A percentile compares a stretch with the other conserved stretches of the same genome.
Conservation (phyloP, 2,888 invertebrate genomes). For the Pseudococcus longispinus region DNA sequence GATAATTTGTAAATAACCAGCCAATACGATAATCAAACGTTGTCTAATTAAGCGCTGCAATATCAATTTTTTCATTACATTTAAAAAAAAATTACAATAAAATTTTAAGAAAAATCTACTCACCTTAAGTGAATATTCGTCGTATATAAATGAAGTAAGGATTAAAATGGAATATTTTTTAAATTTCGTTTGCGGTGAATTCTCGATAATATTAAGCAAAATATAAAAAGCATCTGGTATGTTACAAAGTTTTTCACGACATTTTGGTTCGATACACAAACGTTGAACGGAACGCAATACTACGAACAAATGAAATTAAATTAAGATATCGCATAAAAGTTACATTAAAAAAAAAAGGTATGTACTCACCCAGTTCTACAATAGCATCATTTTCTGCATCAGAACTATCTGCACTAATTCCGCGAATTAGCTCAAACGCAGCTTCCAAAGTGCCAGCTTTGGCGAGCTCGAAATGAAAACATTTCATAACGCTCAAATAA, state of each 20-base stretch:
- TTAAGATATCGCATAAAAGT: background rate
- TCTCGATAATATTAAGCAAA: conserved; percentile 40
- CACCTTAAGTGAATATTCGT: conserved; percentile 21
- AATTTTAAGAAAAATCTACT: background rate
- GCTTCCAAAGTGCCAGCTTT: conserved; percentile 46
- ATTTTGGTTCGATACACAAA: conserved; percentile 36
- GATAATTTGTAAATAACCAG: conserved; percentile 45
- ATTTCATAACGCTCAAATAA: conserved; percentile 25
- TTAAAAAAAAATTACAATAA: background rate
- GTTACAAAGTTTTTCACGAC: conserved; percentile 43
- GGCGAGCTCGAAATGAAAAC: conserved; percentile 45
- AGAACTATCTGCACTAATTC: background rate
- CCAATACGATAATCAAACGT: conserved; percentile 28
- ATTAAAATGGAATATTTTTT: conserved; percentile 47
- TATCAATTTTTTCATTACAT: background rate
- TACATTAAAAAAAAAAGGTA: background rate
- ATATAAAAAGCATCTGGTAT: conserved; percentile 49
- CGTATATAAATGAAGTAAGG: conserved; percentile 41
- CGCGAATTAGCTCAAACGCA: background rate
- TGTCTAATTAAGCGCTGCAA: conserved; percentile 23
- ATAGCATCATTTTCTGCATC: background rate
- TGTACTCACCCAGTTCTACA: conserved; percentile 2
- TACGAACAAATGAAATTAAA: background rate
- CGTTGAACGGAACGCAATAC: conserved; percentile 36
- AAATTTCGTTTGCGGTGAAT: conserved; percentile 41